Evolutionary conservation across 1,140 invertebrate species (phyloP).

Genomic region (Rhizoglyphus robini): DNA sequence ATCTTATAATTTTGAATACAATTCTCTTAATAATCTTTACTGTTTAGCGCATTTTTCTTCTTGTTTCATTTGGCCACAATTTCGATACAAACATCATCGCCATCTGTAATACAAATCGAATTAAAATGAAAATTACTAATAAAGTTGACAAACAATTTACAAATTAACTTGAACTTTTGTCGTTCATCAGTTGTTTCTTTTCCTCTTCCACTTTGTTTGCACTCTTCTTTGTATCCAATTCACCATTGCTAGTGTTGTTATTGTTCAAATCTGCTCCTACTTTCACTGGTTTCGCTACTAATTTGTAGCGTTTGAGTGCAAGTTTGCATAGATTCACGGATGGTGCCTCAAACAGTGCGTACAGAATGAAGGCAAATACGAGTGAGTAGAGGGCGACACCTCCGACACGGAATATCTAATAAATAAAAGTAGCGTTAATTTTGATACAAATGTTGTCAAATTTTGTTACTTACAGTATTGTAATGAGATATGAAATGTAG

Average conservation of each 20-base stretch:
- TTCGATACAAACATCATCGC: too few species aligned
- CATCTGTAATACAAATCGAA: too few species aligned
- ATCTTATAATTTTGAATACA: too few species aligned
- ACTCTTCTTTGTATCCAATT: not conserved
- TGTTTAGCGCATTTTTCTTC: too few species aligned
- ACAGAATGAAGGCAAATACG: conserved; percentile 2
- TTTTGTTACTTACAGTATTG: conserved; percentile 11
- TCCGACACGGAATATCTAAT: conserved; percentile 14
- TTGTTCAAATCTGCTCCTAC: not conserved
- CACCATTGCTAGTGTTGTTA: not conserved
- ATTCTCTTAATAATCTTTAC: too few species aligned
- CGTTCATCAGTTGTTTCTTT: too few species aligned
- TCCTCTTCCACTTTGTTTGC: not conserved
- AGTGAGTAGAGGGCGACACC: conserved; percentile 7
- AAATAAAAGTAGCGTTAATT: not conserved
- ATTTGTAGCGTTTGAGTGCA: not conserved
- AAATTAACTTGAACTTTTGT: too few species aligned
- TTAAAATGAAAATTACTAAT: too few species aligned
- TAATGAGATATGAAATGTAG: conserved; percentile 14
- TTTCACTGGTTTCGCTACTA: not conserved
- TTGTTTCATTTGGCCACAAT: too few species aligned
- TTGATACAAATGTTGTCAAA: not conserved
- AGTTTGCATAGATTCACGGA: conserved; percentile 16
- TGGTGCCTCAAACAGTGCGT: conserved; percentile 15
- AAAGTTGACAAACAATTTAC: too few species aligned